Evolutionary conservation across 2,797 vertebrate species (phyloP), one percentile per base, ranked within the genome.

Genomic region (Sandelia bainsii): DNA sequence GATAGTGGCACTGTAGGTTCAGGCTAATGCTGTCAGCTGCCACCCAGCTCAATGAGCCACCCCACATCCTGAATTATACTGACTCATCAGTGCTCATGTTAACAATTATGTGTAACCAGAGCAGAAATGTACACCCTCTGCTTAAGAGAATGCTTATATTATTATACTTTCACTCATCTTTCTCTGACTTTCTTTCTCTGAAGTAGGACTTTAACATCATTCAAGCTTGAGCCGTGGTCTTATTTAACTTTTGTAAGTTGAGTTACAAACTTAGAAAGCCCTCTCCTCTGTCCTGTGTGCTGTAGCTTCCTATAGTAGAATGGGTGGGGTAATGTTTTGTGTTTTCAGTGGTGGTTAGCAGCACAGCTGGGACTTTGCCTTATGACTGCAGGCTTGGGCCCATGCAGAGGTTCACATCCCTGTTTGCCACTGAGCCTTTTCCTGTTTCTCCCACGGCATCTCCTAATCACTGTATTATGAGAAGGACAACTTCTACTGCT

Each of bases 71-170:
- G 57, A 77, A 74, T 74, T 71, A 70, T 62, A 66, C 79, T 70
- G 80, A 90, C 72, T 91, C 74, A 74, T 73, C 19, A 1, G 63
- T 73, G 34, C 69, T 85, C 78, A 77, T 78, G 68, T 63, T 89
- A 87, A 81, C 88, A 89, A 86, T 89, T 82, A 85, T 70, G 81
- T 91, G 87, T 68, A 89, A 91, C 60, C 69, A 1, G 1, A 75
- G 60, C 65, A 77, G 76, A 91, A 83, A 84, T 86, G 23, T 86
- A 78, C 79, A 70, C 79, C 54, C 50, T 53, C 65, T 7, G 54
- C 60, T 79, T 80, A 77, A 0, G 0, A 80, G 81, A 89, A 79
- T 79, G 64, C 69, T 78, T 81, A 70, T 62, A 75, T 76, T 29
- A 51, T 80, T 84, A 87, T 87, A 81, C 76, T 82, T 85, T 74